A percentile compares a stretch with the other conserved stretches of the same genome.
Conservation (phyloP, 1,140 invertebrate species). For the Orius insidiosus region DNA sequence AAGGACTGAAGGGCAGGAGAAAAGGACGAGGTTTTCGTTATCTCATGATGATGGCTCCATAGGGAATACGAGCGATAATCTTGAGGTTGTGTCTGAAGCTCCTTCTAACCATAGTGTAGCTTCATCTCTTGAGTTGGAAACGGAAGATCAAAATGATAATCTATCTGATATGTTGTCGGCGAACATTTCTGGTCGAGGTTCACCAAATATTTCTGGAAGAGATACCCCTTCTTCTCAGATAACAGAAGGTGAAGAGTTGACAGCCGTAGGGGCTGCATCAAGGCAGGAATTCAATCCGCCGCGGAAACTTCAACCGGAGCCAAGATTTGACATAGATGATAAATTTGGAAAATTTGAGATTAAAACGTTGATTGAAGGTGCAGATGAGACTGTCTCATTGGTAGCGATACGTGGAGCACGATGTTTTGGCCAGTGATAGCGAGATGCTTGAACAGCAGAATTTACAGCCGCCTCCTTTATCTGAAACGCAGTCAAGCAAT, state of each 20-base stretch:
- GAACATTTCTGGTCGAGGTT: slow-evolving; percentile 72
- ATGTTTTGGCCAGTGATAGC: slow-evolving; percentile 86
- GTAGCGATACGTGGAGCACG: slow-evolving; percentile 97
- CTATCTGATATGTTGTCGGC: slow-evolving; percentile 86
- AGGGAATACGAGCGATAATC: slow-evolving; percentile 78
- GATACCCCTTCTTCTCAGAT: slow-evolving; percentile 90
- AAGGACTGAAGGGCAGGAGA: slow-evolving; percentile 20
- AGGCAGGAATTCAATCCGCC: slow-evolving; percentile 15
- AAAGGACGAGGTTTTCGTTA: slow-evolving; percentile 49
- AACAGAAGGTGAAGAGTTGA: slow-evolving; percentile 55
- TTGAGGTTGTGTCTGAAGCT: slow-evolving; percentile 86
- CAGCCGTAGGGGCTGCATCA: slow-evolving; percentile 22
- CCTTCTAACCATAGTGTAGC: slow-evolving; percentile 85
- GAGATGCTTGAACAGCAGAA: slow-evolving; percentile 56
- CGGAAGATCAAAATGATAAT: slow-evolving; percentile 77
- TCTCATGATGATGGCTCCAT: slow-evolving; percentile 75
- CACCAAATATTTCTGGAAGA: slow-evolving; percentile 78
- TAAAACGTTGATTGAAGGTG: slow-evolving; percentile 59
- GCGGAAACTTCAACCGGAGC: slow-evolving; percentile 34
- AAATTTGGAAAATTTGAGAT: slow-evolving; percentile 99
- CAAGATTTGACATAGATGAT: slow-evolving; percentile 84
- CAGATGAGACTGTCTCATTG: slow-evolving; percentile 83
- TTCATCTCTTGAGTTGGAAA: slow-evolving; percentile 70
- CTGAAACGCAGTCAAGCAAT: slow-evolving; percentile 12
- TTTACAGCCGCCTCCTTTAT: slow-evolving; percentile 23